Evolutionary conservation across 1,140 invertebrate genomes (phyloP).

Genomic region (Metopolophium dirhodum): DNA sequence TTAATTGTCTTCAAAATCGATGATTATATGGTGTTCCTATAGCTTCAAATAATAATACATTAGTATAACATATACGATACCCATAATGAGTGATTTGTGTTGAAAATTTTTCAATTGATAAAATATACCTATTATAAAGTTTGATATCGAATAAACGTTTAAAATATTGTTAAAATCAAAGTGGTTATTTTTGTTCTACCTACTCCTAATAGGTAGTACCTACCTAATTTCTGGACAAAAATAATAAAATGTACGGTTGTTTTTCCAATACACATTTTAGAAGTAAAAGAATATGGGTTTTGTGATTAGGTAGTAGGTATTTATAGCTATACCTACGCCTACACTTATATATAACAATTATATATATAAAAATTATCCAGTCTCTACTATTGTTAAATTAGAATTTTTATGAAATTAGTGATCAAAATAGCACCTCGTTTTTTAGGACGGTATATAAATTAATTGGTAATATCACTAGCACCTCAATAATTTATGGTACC

Average conservation of each 20-base stretch:
- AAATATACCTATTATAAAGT: too few species aligned
- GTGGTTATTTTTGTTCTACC: not conserved
- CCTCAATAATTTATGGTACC: not conserved
- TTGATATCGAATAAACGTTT: too few species aligned
- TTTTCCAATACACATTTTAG: not conserved
- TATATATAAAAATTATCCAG: not conserved
- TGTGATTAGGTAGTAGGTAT: not conserved
- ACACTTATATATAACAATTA: too few species aligned
- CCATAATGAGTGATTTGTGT: not conserved
- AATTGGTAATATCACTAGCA: not conserved
- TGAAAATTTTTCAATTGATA: not conserved
- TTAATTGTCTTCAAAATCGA: too few species aligned
- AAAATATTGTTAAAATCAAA: too few species aligned
- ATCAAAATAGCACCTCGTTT: not conserved
- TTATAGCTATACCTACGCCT: not conserved
- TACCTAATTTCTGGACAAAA: not conserved
- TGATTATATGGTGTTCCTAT: too few species aligned
- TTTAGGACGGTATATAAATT: not conserved
- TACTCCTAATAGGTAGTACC: too few species aligned
- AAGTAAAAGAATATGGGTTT: not conserved
- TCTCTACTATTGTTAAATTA: not conserved
- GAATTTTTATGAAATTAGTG: not conserved
- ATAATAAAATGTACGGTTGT: not conserved
- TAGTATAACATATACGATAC: not conserved
- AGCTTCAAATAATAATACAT: too few species aligned